Conservation (phyloP, 1,140 invertebrate genomes). For the Neuroterus valhalla region DNA sequence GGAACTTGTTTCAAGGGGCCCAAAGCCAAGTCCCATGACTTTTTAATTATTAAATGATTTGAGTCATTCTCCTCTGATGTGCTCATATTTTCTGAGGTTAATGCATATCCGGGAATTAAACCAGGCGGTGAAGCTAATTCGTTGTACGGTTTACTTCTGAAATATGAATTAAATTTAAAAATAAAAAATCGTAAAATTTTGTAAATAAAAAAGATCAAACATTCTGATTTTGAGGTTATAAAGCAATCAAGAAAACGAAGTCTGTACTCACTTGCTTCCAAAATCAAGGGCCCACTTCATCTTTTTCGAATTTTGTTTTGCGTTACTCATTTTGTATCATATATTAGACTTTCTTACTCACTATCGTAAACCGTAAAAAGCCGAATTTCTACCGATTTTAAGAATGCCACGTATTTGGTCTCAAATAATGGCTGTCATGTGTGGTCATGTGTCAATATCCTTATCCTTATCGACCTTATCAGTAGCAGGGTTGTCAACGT, state of each 20-base stretch:
- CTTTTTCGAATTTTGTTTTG: slow-evolving; percentile 64
- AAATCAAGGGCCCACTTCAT: slow-evolving; percentile 74
- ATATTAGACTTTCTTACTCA: no score
- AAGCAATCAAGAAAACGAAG: slow-evolving; percentile 21
- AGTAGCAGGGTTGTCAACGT: no score
- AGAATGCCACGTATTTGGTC: no score
- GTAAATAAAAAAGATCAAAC: background rate
- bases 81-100: slow-evolving; percentile 82
- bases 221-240: background rate
- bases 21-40: slow-evolving; percentile 98
- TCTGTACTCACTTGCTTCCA: slow-evolving; percentile 66
- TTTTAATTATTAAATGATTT: slow-evolving; percentile 91
- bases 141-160: slow-evolving; percentile 71
- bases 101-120: slow-evolving; percentile 80
- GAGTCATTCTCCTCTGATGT: slow-evolving; percentile 84
- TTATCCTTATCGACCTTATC: no score
- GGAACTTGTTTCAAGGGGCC: slow-evolving; percentile 96
- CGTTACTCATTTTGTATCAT: slow-evolving; percentile 35
- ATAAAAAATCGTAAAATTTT: slow-evolving; percentile 34
- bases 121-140: slow-evolving; percentile 88
- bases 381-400: no score
- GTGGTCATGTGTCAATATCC: no score
- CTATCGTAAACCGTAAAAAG: no score
- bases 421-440: no score
- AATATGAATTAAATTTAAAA: slow-evolving; percentile 42